These are phyloP conservation scores for Ailurus styani DNA, from an alignment of 2,113 vertebrate species.

Conservation along the genomic window DNA sequence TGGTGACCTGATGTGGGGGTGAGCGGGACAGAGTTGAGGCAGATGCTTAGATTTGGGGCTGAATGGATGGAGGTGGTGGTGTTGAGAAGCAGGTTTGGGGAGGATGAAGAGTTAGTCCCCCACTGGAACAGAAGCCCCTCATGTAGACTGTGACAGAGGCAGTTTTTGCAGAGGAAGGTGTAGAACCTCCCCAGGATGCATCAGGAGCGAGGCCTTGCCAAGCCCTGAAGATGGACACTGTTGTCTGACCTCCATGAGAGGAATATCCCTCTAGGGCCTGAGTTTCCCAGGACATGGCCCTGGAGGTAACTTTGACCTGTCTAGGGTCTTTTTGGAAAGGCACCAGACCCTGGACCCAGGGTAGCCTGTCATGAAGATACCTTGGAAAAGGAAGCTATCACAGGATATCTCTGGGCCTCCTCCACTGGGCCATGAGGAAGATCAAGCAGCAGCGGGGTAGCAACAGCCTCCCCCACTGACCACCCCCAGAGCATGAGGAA, in stretches of 20 bases:
- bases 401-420: neutral
- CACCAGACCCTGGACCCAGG: neutral
- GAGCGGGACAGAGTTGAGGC: neutral
- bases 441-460: neutral
- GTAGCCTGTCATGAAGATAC: neutral
- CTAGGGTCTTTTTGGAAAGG: neutral
- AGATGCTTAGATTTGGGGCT: neutral
- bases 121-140: neutral
- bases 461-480: neutral
- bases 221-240: neutral
- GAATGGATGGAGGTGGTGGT: neutral
- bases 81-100: neutral
- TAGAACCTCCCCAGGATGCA: neutral
- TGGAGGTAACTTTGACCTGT: neutral
- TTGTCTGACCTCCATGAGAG: neutral
- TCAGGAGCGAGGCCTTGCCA: neutral
- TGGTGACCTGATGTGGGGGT: neutral
- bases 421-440: neutral
- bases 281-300: neutral
- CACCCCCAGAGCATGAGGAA: neutral
- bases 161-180: neutral
- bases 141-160: neutral
- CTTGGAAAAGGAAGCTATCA: neutral
- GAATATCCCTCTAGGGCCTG: neutral
- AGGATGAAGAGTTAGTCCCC: neutral